Evolutionary conservation across 2,113 vertebrate species (phyloP).

Genomic region (Muscicapa adusta): DNA sequence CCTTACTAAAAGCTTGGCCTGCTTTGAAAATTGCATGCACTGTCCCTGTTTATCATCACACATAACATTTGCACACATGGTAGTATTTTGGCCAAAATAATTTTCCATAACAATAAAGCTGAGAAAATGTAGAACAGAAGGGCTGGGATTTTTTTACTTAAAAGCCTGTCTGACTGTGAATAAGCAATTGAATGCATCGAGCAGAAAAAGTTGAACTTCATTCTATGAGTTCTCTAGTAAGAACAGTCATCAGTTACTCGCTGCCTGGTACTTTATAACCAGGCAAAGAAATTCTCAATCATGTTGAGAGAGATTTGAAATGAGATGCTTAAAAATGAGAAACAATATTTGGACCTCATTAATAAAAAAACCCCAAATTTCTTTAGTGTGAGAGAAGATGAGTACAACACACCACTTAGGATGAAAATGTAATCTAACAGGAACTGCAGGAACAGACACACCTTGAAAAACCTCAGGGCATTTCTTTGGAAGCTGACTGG

Average conservation of each 20-base stretch:
- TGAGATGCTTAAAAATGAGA: background rate
- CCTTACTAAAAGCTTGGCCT: background rate
- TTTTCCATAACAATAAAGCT: background rate
- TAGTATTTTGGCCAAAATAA: background rate
- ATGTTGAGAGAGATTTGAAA: background rate
- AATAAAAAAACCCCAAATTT: background rate
- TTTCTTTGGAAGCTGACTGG: background rate
- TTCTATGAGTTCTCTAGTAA: background rate
- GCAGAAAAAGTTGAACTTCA: background rate
- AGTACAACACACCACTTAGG: background rate
- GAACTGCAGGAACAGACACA: background rate
- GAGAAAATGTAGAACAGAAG: background rate
- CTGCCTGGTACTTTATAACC: background rate
- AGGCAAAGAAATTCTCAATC: background rate
- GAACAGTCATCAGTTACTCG: background rate
- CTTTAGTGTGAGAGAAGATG: background rate
- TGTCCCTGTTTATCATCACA: background rate
- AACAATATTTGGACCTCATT: background rate
- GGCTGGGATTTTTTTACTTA: fast-evolving
- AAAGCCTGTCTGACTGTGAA: background rate
- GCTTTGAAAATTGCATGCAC: background rate
- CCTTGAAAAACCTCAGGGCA: background rate
- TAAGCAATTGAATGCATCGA: background rate
- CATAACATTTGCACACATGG: fast-evolving
- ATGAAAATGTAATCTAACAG: background rate